phyloP scores from a whole-genome alignment of 2,888 invertebrate genomes.

The Andrena hattorfiana region DNA sequence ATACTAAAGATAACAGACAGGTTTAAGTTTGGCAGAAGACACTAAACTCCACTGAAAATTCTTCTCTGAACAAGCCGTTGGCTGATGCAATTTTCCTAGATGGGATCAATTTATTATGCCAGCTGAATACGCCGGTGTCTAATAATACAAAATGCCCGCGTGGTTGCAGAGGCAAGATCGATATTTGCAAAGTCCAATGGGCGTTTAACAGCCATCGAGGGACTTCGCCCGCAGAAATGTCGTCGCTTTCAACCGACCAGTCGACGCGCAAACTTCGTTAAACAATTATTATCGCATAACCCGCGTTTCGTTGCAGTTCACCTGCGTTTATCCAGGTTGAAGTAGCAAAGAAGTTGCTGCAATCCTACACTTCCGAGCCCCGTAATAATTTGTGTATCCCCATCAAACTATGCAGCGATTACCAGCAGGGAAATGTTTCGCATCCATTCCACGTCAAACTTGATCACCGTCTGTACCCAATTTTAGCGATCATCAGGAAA shows the following conservation, averaged over 20 bases:
- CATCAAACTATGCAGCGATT: neutral
- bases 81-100: no score
- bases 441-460: no score
- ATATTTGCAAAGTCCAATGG: constrained; percentile 34
- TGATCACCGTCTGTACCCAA: no score
- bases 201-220: constrained; percentile 4
- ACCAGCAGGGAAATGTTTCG: neutral
- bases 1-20: no score
- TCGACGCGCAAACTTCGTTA: constrained; percentile 44
- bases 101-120: constrained; percentile 8
- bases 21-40: no score
- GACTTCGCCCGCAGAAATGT: constrained; percentile 24
- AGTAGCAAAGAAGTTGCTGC: neutral
- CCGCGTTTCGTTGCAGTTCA: neutral
- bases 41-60: no score
- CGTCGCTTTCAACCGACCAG: constrained; percentile 39
- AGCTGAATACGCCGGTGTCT: constrained; percentile 16
- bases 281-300: constrained; percentile 39
- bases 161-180: constrained; percentile 35
- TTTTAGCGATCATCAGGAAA: no score
- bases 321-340: neutral
- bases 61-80: no score
- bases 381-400: neutral
- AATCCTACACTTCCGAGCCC: neutral
- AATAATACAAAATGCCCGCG: constrained; percentile 28